Base-by-base conservation (phyloP, 2,113 vertebrate species). In the Nettapus auritus region DNA sequence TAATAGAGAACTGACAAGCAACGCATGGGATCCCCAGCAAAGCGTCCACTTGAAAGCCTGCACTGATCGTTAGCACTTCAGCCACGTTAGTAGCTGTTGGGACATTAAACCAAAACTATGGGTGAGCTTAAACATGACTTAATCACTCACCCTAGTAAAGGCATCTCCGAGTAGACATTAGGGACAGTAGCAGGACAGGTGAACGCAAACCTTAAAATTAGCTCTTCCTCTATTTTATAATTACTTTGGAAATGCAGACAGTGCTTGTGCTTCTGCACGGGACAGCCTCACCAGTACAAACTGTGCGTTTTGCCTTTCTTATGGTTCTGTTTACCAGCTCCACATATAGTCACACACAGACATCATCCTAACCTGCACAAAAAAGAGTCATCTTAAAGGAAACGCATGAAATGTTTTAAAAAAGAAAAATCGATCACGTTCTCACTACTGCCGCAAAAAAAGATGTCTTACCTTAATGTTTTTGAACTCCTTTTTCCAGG, bases 401-500 rank as follows among this genome's bases (percentile, higher is more conserved):
- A 86, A 75, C 8, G 13, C 34, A 84, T 25, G 3, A 86, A 86
- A 81, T 8, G 20, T 3, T 6, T 1, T 19, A 75, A 71, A 46
- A 60, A 94, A 91, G 46, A 29, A 81, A 88, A 90, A 1, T 7
- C 33, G 66, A 50, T 14, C 31, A 66, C 1, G 1, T 36, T 84
- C 77, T 79, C 33, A 7, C n/a, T 20, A 36, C 0, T 16, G 59
- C 33, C 80, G 83, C 36, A 44, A 9, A 36, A 40, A 40, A 19
- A 81, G 81, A 71, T 2, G 5, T 40, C 98, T 97, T 96, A 99
- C 99, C 98, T 99, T 99, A 93, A 99, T 99, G 93, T 97, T 99
- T 93, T 98, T 98, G 97, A 99, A 99, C 88, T 99, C 99, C 97
- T 99, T 99, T 97, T 99, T 99, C 99, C 99, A 99, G 12, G 99